Evolutionary conservation across 1,140 invertebrate genomes (phyloP).

Genomic region (Neodiprion virginianus): DNA sequence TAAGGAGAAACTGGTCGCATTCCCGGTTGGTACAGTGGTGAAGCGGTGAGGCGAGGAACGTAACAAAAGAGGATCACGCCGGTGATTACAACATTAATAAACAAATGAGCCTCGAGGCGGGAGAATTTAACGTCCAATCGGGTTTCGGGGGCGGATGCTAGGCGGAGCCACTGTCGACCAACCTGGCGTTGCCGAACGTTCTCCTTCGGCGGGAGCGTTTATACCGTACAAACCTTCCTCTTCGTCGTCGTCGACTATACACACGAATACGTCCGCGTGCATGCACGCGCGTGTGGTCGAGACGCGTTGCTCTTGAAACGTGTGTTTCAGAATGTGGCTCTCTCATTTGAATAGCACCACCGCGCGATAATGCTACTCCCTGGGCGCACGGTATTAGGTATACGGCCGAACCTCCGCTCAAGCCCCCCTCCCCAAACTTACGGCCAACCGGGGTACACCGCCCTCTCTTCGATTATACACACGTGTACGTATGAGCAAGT

Average conservation of each 20-base stretch:
- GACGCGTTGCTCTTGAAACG: background rate
- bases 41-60: conserved; percentile 43
- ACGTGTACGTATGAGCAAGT: background rate
- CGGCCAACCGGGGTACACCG: background rate
- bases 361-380: conserved; percentile 20
- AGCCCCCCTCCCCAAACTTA: background rate
- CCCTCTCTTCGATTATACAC: background rate
- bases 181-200: conserved; percentile 38
- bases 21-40: conserved; percentile 40
- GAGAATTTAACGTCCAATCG: conserved; percentile 53
- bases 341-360: conserved; percentile 23
- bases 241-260: conserved; percentile 22
- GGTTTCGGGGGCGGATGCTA: conserved; percentile 48
- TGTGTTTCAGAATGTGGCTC: background rate
- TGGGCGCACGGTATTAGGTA: background rate
- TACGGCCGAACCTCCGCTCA: background rate
- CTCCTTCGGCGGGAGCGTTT: conserved; percentile 31
- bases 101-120: conserved; percentile 61
- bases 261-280: background rate
- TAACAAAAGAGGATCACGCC: conserved; percentile 59
- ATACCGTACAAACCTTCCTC: conserved; percentile 2
- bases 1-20: conserved; percentile 55
- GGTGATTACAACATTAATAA: conserved; percentile 64
- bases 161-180: conserved; percentile 53
- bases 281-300: background rate